Percentiles rank a stretch among this genome's conserved stretches.
Evolutionary conservation across 2,888 invertebrate genomes (phyloP).

Genomic region (Lasioglossum pauxillum): DNA sequence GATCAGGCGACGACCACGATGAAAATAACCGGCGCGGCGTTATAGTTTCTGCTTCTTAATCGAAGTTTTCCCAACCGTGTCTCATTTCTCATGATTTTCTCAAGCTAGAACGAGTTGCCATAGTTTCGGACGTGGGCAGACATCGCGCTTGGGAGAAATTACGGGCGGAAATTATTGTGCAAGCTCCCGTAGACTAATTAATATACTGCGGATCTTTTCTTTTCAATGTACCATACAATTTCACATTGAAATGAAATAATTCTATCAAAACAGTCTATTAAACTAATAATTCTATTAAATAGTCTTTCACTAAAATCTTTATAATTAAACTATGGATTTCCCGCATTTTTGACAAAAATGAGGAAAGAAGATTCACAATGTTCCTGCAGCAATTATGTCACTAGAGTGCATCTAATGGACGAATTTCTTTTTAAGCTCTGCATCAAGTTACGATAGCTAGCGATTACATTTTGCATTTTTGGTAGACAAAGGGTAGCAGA

Average conservation of each 20-base stretch:
- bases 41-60: conserved; percentile 32
- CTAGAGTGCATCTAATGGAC: no score
- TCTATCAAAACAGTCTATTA: no score
- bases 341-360: no score
- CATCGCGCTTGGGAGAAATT: background rate
- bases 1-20: conserved; percentile 42
- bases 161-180: no score
- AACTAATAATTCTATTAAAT: no score
- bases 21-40: conserved; percentile 29
- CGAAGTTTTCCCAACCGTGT: conserved; percentile 14
- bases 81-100: conserved; percentile 19
- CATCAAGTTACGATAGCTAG: background rate
- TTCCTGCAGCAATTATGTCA: no score
- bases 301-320: no score
- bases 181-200: background rate
- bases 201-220: background rate
- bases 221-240: no score
- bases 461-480: conserved; percentile 14
- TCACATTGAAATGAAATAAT: no score
- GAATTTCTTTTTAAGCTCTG: background rate
- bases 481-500: background rate
- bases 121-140: background rate
- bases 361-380: no score
- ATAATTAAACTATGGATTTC: no score
- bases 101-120: background rate